phyloP scores from a whole-genome alignment of 2,888 invertebrate genomes.

The Ectemnius continuus region DNA sequence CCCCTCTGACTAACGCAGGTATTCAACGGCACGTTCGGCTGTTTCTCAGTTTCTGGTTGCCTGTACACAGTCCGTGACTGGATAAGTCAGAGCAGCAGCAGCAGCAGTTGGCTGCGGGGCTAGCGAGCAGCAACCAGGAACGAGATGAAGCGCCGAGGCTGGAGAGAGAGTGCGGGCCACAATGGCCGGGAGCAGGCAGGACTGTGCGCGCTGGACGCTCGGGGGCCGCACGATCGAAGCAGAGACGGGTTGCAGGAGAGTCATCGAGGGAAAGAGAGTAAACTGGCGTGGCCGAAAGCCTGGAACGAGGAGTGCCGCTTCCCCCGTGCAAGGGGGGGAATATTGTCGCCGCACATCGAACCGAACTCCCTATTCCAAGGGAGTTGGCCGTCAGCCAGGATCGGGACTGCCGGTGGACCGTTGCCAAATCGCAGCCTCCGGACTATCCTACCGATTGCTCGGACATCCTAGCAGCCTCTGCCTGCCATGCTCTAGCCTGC shows the following conservation, averaged over 20 bases:
- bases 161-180: constrained; percentile 50
- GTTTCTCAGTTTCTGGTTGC: constrained; percentile 33
- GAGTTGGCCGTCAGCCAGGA: constrained; percentile 55
- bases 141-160: constrained; percentile 54
- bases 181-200: constrained; percentile 49
- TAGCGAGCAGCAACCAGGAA: background rate
- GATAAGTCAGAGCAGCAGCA: constrained; percentile 56
- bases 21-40: constrained; percentile 46
- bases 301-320: constrained; percentile 19
- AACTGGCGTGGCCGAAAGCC: background rate
- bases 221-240: constrained; percentile 25
- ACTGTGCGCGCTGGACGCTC: constrained; percentile 43
- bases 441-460: constrained; percentile 58
- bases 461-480: constrained; percentile 43
- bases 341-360: constrained; percentile 69
- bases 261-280: constrained; percentile 9
- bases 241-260: constrained; percentile 14
- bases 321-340: constrained; percentile 62
- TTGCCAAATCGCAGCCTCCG: constrained; percentile 58
- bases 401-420: constrained; percentile 46
- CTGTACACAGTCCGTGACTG: constrained; percentile 43
- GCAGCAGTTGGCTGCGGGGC: constrained; percentile 34
- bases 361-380: constrained; percentile 65
- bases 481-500: constrained; percentile 9
- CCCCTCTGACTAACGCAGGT: constrained; percentile 15